Base-by-base conservation (phyloP, 2,113 vertebrate species). In the Salvator merianae region DNA sequence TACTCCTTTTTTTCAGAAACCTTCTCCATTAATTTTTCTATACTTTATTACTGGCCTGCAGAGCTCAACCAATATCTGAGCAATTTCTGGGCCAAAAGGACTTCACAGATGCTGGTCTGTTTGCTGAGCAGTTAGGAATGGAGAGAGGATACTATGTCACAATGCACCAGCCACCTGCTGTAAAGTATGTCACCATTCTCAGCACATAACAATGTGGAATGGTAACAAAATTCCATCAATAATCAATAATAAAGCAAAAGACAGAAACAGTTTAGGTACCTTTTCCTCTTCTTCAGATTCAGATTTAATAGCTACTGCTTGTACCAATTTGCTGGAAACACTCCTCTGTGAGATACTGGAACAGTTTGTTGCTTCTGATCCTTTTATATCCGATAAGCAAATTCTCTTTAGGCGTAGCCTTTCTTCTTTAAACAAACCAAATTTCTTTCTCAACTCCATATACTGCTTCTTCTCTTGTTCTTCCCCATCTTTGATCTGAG, bases 361-460 rank as follows among this genome's bases (percentile, higher is more conserved):
- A 88, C 82, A 83, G 84, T 66, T 82, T 22, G 59, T 20, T 90
- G 86, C 86, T 86, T 89, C 90, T 79, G 79, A 5, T n/a, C 73
- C 59, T 81, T 80, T 70, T 36, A 0, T 43, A 22, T 73, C 38
- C 18, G 24, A 75, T 76, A 88, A 32, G 72, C 93, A 93, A 83
- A 96, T 90, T 91, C 90, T 96, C 9, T 38, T 95, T 53, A 97
- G 93, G 74, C 83, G 91, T 26, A 97, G 93, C 88, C 89, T 95
- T 83, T 97, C 90, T 78, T 95, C 94, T 88, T 95, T 96, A 81
- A 30, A 90, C 28, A 97, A 90, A 77, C 95, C 95, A 92, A 95
- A 95, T 55, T 82, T 91, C 77, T 87, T 94, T 92, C 95, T 96
- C 84, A 96, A 86, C 88, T 96, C 93, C 91, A 90, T 82, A 90